Conservation (phyloP, 2,113 vertebrate species). For the Hyperopisus bebe region DNA sequence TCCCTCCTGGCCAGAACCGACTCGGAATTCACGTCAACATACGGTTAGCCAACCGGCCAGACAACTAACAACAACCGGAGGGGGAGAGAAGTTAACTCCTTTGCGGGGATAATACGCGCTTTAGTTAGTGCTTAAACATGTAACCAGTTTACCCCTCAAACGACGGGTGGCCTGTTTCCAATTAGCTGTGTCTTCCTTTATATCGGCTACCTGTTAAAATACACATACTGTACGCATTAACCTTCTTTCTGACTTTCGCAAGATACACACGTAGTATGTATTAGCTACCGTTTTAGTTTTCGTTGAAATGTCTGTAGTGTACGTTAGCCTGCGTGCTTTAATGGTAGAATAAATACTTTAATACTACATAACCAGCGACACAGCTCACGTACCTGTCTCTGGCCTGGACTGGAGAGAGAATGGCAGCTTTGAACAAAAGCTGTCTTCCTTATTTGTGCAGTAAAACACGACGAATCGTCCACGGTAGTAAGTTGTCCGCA, state of each 20-base stretch:
- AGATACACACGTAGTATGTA: not conserved
- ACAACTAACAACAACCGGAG: not conserved
- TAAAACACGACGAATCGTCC: not conserved
- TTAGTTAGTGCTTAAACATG: not conserved
- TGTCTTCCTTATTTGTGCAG: not conserved
- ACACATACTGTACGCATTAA: not conserved
- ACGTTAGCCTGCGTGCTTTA: not conserved
- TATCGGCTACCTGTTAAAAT: not conserved
- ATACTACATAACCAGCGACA: not conserved
- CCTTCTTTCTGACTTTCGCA: not conserved
- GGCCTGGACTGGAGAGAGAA: constrained; percentile 3
- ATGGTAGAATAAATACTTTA: not conserved
- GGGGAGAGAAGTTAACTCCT: not conserved
- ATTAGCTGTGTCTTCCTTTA: not conserved
- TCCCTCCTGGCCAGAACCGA: not conserved
- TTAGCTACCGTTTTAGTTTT: not conserved
- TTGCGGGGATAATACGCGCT: not conserved
- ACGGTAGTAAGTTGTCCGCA: not conserved
- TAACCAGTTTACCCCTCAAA: not conserved
- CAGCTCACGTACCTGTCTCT: constrained; percentile 21
- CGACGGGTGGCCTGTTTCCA: not conserved
- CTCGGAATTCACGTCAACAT: not conserved
- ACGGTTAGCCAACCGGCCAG: not conserved
- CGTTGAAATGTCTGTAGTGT: not conserved
- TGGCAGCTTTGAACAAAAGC: not conserved